Evolutionary conservation across 2,113 vertebrate species (phyloP).

Genomic region (Seriola rivoliana): DNA sequence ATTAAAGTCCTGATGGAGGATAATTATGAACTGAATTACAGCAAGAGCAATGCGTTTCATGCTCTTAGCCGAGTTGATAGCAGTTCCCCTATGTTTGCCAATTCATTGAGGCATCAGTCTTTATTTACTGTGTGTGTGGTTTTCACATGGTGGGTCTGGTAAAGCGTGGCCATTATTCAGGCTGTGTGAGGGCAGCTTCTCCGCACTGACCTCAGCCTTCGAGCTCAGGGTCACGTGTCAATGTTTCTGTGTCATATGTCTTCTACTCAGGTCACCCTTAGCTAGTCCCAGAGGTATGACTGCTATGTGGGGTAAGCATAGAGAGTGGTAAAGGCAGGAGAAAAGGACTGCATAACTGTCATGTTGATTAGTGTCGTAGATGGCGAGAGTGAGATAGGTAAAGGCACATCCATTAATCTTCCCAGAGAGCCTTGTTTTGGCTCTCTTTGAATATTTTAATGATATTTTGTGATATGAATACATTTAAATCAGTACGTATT

Average conservation of each 20-base stretch:
- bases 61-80: constrained; percentile 5
- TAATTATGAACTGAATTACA: constrained; percentile 53
- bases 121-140: background rate
- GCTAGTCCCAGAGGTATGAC: constrained; percentile 62
- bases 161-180: constrained; percentile 35
- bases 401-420: constrained; percentile 5
- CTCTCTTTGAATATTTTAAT: background rate
- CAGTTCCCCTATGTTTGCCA: constrained; percentile 1
- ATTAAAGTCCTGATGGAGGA: constrained; percentile 60
- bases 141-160: constrained; percentile 1
- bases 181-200: constrained; percentile 42
- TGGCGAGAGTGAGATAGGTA: background rate
- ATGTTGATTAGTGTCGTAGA: constrained; percentile 48
- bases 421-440: background rate
- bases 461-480: background rate
- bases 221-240: constrained; percentile 61
- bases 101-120: background rate
- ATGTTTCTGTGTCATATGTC: constrained; percentile 69
- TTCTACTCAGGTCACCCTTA: constrained; percentile 62
- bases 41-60: constrained; percentile 14
- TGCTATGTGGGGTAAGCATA: constrained; percentile 50
- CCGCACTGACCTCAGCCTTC: constrained; percentile 42
- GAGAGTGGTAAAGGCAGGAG: constrained; percentile 7
- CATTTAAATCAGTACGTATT: background rate
- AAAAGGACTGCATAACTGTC: constrained; percentile 53